These are phyloP conservation scores for Pocillopora meandrina DNA, from an alignment of 92 coral and sea anemone species.

Conservation along the genomic window DNA sequence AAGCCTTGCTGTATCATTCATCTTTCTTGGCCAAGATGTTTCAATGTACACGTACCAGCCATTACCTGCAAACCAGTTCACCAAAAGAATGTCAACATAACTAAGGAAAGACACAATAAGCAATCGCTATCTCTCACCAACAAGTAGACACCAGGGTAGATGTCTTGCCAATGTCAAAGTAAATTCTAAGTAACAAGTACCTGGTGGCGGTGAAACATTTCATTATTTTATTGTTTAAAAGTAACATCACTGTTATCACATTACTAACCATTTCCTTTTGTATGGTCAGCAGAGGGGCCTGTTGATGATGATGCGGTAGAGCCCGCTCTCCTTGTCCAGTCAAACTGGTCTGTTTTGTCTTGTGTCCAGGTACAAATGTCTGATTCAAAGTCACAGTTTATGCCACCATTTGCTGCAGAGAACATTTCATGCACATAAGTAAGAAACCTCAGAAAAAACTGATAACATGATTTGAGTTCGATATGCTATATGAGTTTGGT, in stretches of 20 bases:
- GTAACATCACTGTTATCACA: not conserved
- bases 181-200: too few species aligned
- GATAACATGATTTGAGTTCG: not conserved
- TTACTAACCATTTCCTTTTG: constrained; percentile 69
- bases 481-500: too few species aligned
- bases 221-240: too few species aligned
- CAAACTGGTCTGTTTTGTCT: constrained; percentile 80
- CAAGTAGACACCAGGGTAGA: too few species aligned
- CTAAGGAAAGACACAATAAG: too few species aligned
- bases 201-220: too few species aligned
- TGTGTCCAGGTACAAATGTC: constrained; percentile 85
- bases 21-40: constrained; percentile 70
- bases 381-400: constrained; percentile 89
- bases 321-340: constrained; percentile 82
- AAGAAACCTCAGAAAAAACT: not conserved
- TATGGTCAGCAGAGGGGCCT: constrained; percentile 90
- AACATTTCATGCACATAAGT: not conserved
- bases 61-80: constrained; percentile 30
- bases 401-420: constrained; percentile 69
- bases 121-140: too few species aligned
- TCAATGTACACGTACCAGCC: constrained; percentile 82
- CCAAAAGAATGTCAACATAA: too few species aligned
- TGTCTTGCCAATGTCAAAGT: too few species aligned
- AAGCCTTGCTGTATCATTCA: constrained; percentile 78
- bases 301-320: constrained; percentile 72